Evolutionary conservation across 2,888 invertebrate species (phyloP).

Genomic region (Linnaemya vulpina): DNA sequence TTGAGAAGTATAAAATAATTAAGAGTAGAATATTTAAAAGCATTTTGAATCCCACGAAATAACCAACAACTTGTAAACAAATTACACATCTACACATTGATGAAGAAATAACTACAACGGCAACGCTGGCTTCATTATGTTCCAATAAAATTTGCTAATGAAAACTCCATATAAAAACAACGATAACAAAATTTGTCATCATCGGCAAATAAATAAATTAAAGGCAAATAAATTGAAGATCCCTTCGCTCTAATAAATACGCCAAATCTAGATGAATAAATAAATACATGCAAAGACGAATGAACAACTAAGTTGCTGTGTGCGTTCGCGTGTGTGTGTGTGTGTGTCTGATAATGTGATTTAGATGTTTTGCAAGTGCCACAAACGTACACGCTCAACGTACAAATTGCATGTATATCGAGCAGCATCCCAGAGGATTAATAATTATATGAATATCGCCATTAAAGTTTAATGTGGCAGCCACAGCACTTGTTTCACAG

Average conservation of each 20-base stretch:
- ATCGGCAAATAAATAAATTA: slow-evolving; percentile 21
- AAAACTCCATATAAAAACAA: too few species aligned
- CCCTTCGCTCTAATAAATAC: slow-evolving; percentile 36
- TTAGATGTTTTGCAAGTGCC: slow-evolving; percentile 7
- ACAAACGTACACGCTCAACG: slow-evolving; percentile 2
- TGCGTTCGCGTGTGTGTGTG: not conserved
- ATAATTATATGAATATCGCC: slow-evolving; percentile 60
- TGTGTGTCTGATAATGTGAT: slow-evolving; percentile 10
- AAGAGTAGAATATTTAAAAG: too few species aligned
- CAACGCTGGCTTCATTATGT: too few species aligned
- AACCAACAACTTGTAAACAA: too few species aligned
- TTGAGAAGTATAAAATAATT: too few species aligned
- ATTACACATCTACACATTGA: too few species aligned
- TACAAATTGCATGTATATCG: slow-evolving; percentile 46
- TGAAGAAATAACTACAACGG: too few species aligned
- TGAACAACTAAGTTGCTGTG: slow-evolving; percentile 1
- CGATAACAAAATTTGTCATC: not conserved
- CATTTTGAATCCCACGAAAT: too few species aligned
- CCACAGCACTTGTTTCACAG: slow-evolving; percentile 59
- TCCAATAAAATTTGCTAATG: too few species aligned
- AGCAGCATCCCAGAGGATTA: slow-evolving; percentile 54
- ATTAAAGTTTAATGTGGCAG: slow-evolving; percentile 51
- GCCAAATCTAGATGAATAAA: slow-evolving; percentile 24
- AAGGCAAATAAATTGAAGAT: slow-evolving; percentile 22
- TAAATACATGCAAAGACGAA: slow-evolving; percentile 26